Conservation (phyloP, 2,113 vertebrate genomes). For the Bungarus multicinctus region DNA sequence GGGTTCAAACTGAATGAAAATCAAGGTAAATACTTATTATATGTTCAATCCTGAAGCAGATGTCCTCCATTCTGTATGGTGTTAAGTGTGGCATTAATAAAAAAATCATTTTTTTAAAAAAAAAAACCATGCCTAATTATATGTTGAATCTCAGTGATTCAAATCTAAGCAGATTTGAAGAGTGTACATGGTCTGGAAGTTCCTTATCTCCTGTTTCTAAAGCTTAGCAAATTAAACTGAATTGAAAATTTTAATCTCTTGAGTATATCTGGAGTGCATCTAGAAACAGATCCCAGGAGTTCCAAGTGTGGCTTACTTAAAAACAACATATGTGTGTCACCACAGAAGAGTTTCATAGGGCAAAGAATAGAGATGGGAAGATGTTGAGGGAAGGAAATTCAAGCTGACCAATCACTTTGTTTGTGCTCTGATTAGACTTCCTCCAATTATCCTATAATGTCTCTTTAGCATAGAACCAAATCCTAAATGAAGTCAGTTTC, state of each 20-base stretch:
- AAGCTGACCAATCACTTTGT: background rate
- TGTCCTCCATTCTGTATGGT: background rate
- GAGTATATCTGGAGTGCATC: background rate
- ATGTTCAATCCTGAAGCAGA: background rate
- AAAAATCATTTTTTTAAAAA: background rate
- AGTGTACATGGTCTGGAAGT: conserved; percentile 31
- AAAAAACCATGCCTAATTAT: background rate
- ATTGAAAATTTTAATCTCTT: background rate
- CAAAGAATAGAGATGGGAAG: background rate
- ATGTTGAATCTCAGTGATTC: background rate
- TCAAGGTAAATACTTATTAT: background rate
- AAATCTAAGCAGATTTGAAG: conserved; percentile 27
- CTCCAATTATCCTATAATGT: background rate
- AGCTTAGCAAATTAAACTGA: background rate
- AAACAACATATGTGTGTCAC: background rate
- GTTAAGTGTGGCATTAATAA: conserved; percentile 3
- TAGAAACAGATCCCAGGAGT: background rate
- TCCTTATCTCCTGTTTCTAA: background rate
- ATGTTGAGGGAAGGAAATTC: background rate
- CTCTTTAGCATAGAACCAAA: background rate
- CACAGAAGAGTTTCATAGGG: background rate
- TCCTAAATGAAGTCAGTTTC: background rate
- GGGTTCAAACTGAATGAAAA: rapidly evolving
- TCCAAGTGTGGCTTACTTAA: background rate
- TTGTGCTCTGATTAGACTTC: background rate